A percentile compares a stretch with the other conserved stretches of the same genome.
These are phyloP conservation scores for Cheirogaleus medius DNA, from an alignment of 2,113 vertebrate genomes.

Conservation along the genomic window DNA sequence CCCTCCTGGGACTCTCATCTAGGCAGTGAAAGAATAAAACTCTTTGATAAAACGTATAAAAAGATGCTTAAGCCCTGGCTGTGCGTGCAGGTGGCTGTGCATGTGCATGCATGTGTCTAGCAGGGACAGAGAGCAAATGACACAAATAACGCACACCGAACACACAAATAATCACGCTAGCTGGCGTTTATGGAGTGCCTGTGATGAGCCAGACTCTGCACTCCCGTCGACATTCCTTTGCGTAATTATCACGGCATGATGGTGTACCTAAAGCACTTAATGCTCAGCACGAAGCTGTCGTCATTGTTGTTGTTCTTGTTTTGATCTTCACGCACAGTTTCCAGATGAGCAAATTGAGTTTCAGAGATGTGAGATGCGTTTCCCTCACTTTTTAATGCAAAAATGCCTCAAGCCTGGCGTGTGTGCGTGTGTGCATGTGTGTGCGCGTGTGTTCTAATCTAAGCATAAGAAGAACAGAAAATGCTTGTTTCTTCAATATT, in stretches of 20 bases:
- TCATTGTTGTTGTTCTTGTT: background rate
- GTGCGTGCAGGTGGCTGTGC: background rate
- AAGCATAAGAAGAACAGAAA: background rate
- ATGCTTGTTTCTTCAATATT: background rate
- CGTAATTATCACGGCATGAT: background rate
- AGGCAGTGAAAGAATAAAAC: background rate
- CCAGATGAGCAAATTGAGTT: background rate
- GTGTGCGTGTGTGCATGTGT: background rate
- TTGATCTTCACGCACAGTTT: background rate
- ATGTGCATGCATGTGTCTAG: fast-evolving
- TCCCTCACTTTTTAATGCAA: background rate
- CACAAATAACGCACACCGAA: background rate
- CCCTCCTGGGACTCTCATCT: background rate
- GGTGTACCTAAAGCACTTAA: background rate
- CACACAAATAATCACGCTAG: background rate
- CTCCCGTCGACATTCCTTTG: background rate
- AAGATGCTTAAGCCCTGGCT: background rate
- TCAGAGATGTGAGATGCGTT: background rate
- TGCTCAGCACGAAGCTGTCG: fast-evolving
- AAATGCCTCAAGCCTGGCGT: background rate
- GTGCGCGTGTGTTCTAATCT: background rate
- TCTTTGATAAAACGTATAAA: background rate
- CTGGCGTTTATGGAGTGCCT: background rate
- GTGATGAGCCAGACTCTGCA: background rate
- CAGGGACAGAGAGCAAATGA: background rate